Evolutionary conservation across 2,113 vertebrate species (phyloP).

Genomic region (Protobothrops flavoviridis): DNA sequence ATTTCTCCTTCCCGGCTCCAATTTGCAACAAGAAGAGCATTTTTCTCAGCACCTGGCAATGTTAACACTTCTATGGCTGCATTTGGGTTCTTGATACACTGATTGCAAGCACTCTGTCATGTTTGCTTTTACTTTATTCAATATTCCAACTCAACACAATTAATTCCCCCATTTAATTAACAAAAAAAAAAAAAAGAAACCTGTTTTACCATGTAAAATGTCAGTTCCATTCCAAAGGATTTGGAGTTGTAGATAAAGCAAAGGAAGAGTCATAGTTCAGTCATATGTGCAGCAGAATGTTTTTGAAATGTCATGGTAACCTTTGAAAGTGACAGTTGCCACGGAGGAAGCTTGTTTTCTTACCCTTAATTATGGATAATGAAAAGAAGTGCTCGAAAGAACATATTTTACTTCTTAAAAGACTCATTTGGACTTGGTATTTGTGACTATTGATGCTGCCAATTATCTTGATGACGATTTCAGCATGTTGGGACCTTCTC

Average conservation of each 20-base stretch:
- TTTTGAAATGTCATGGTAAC: constrained; percentile 72
- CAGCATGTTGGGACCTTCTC: neutral
- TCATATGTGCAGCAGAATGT: constrained; percentile 61
- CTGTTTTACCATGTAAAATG: constrained; percentile 53
- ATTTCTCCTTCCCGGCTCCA: too few species aligned
- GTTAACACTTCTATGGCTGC: neutral
- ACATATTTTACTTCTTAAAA: neutral
- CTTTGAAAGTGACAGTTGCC: constrained; percentile 65
- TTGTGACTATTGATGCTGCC: neutral
- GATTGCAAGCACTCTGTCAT: constrained; percentile 19
- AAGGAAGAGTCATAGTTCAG: constrained; percentile 57
- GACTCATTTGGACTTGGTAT: neutral
- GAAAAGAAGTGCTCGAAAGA: neutral
- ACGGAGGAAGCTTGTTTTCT: constrained; percentile 22
- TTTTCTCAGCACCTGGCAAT: neutral
- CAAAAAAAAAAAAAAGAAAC: neutral
- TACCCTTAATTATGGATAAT: neutral
- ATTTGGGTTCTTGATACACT: neutral
- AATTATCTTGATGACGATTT: neutral
- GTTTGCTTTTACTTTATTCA: constrained; percentile 20
- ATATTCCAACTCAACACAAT: constrained; percentile 15
- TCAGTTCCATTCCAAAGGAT: constrained; percentile 54
- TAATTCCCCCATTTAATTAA: constrained; percentile 18
- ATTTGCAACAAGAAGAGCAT: neutral
- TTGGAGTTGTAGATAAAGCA: constrained; percentile 4